These are phyloP conservation scores for Polietes domitor DNA, from an alignment of 2,888 invertebrate species.

Conservation along the genomic window DNA sequence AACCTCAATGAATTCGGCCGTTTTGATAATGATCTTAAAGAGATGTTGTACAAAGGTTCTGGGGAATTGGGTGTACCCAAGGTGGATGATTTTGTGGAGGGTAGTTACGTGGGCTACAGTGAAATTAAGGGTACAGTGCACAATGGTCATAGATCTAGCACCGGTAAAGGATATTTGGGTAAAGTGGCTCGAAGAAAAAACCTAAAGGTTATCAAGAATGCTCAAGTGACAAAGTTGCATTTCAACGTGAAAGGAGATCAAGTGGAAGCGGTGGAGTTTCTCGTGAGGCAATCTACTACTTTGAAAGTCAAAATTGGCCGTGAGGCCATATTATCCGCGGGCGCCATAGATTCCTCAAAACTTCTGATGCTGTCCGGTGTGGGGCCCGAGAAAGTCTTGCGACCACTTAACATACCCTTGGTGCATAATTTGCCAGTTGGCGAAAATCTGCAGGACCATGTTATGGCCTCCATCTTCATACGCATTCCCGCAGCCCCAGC, in stretches of 20 bases:
- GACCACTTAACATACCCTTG: slow-evolving; percentile 68
- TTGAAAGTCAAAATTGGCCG: slow-evolving; percentile 67
- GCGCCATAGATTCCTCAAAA: slow-evolving; percentile 72
- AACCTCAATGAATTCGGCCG: slow-evolving; percentile 79
- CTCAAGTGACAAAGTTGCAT: slow-evolving; percentile 82
- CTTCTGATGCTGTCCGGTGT: slow-evolving; percentile 75
- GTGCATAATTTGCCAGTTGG: slow-evolving; percentile 82
- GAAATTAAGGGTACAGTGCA: slow-evolving; percentile 81
- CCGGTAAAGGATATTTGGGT: slow-evolving; percentile 86
- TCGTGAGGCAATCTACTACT: slow-evolving; percentile 80
- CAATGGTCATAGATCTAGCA: slow-evolving; percentile 87
- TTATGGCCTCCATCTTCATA: slow-evolving; percentile 81
- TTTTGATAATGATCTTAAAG: slow-evolving; percentile 57
- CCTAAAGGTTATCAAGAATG: slow-evolving; percentile 82
- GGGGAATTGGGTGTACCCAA: slow-evolving; percentile 80
- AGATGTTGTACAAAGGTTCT: slow-evolving; percentile 79
- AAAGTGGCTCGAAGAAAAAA: slow-evolving; percentile 82
- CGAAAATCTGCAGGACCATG: slow-evolving; percentile 89
- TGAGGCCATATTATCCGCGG: slow-evolving; percentile 74
- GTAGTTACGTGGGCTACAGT: slow-evolving; percentile 81
- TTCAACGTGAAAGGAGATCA: slow-evolving; percentile 80
- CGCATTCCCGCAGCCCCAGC: slow-evolving; percentile 71
- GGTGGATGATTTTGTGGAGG: slow-evolving; percentile 77
- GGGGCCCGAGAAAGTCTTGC: slow-evolving; percentile 70
- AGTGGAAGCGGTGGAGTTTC: slow-evolving; percentile 80